Evolutionary conservation across 2,113 vertebrate genomes (phyloP).

Genomic region (Aegithalos caudatus): DNA sequence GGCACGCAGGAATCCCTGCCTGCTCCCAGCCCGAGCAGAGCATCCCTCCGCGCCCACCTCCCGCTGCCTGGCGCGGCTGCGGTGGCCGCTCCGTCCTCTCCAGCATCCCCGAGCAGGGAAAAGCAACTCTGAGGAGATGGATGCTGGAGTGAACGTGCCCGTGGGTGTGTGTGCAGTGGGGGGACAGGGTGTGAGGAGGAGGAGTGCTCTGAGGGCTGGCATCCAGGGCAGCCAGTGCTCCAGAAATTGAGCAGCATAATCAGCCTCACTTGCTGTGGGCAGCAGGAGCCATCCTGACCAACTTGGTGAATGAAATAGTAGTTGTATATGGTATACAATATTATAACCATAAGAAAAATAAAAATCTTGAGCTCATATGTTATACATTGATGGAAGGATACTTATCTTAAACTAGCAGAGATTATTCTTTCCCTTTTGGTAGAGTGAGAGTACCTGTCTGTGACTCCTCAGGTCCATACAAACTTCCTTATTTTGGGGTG

Average conservation of each 20-base stretch:
- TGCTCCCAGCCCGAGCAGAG: neutral
- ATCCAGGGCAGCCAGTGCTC: neutral
- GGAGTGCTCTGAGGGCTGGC: neutral
- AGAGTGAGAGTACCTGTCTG: neutral
- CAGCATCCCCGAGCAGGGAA: neutral
- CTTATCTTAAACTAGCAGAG: neutral
- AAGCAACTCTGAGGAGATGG: neutral
- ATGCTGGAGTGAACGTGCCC: neutral
- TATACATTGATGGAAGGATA: neutral
- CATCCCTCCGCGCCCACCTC: neutral
- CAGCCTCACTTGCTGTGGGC: neutral
- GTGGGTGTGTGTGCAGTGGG: fast-evolving
- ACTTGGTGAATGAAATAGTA: neutral
- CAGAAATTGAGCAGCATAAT: fast-evolving
- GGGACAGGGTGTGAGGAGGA: neutral
- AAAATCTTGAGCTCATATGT: neutral
- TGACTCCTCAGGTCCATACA: neutral
- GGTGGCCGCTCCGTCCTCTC: neutral
- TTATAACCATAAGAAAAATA: neutral
- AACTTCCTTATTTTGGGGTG: neutral
- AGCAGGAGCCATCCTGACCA: neutral
- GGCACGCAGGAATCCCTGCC: neutral
- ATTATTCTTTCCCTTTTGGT: neutral
- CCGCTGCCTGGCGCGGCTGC: neutral
- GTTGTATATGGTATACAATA: fast-evolving